Conservation (phyloP, 2,113 vertebrate species). For the Centropus bengalensis region DNA sequence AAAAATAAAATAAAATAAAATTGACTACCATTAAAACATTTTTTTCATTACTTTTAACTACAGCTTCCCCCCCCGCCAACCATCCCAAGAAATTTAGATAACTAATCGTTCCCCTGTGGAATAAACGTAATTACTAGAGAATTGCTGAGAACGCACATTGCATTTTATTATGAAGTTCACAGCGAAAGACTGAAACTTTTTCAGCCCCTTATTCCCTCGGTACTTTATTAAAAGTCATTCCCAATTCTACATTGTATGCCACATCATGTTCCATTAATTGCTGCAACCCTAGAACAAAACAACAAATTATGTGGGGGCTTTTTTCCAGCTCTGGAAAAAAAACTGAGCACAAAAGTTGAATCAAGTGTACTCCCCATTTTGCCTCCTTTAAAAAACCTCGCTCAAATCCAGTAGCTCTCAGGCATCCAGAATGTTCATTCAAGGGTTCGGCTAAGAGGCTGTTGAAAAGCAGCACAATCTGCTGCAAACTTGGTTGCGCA, state of each 20-base stretch:
- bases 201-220: background rate
- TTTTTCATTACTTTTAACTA: background rate
- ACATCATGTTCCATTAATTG: background rate
- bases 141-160: background rate
- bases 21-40: background rate
- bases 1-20: slow-evolving; percentile 63
- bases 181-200: background rate
- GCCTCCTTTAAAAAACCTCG: background rate
- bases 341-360: background rate
- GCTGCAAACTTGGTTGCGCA: background rate
- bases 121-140: background rate
- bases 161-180: background rate
- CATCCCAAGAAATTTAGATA: background rate
- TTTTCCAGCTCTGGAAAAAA: background rate
- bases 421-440: background rate
- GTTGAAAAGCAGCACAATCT: background rate
- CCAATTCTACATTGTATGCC: background rate
- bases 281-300: background rate
- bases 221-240: background rate
- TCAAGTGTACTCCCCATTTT: background rate
- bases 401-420: background rate
- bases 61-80: background rate
- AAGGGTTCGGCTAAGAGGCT: background rate
- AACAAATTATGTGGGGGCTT: background rate
- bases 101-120: background rate